Evolutionary conservation across 1,140 invertebrate species (phyloP).

Genomic region (Scaptomyza hsui): DNA sequence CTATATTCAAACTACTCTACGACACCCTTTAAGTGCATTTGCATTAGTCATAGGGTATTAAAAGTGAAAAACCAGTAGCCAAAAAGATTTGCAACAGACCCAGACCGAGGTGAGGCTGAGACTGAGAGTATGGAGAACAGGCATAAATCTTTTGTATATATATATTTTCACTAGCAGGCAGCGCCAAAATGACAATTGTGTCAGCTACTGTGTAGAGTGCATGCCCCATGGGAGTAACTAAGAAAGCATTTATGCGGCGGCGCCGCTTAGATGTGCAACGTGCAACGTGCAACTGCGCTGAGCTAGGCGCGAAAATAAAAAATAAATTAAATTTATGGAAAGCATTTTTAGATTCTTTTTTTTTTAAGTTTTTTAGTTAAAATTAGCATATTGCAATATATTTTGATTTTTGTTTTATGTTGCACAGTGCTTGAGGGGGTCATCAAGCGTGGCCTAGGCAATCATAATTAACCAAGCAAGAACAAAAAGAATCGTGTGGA

Average conservation of each 20-base stretch:
- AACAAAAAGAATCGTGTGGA: constrained; percentile 27
- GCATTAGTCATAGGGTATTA: constrained; percentile 1
- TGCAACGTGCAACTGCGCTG: constrained; percentile 5
- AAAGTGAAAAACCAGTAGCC: constrained; percentile 69
- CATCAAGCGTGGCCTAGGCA: constrained; percentile 72
- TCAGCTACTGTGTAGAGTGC: constrained; percentile 74
- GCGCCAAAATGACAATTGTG: constrained; percentile 82
- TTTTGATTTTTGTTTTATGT: background rate
- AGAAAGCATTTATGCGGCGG: constrained; percentile 15
- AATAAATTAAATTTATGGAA: constrained; percentile 82
- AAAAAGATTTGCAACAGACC: constrained; percentile 30
- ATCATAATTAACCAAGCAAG: constrained; percentile 62
- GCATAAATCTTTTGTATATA: constrained; percentile 67
- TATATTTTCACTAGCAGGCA: constrained; percentile 58
- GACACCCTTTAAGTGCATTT: background rate
- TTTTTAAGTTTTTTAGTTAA: constrained; percentile 13
- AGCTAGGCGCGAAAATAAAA: constrained; percentile 29
- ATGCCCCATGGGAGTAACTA: constrained; percentile 29
- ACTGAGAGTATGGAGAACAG: constrained; percentile 18
- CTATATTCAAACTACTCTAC: too few species aligned
- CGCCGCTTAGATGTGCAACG: constrained; percentile 70
- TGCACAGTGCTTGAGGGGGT: constrained; percentile 80
- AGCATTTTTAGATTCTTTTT: constrained; percentile 7
- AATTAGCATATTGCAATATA: constrained; percentile 82
- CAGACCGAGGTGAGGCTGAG: constrained; percentile 1